Conservation (phyloP, 2,888 invertebrate species). For the Lamproptera curius region DNA sequence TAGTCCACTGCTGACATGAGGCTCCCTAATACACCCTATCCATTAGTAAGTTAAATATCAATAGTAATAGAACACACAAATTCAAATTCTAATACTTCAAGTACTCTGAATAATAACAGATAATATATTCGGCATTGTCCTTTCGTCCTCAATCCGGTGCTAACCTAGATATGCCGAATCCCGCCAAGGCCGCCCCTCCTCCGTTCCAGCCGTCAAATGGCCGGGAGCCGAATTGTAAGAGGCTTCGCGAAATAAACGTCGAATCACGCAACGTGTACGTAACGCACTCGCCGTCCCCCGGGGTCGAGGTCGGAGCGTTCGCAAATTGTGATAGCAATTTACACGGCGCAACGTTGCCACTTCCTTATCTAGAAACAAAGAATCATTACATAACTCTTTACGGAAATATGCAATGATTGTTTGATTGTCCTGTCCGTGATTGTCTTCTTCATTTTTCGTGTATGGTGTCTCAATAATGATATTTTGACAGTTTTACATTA, state of each 20-base stretch:
- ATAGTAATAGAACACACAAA: not conserved
- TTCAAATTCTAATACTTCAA: not conserved
- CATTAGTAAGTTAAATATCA: not conserved
- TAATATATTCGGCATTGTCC: constrained; percentile 23
- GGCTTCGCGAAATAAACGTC: not conserved
- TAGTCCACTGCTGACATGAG: too few species aligned
- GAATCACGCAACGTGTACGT: constrained; percentile 27
- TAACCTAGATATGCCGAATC: constrained; percentile 54
- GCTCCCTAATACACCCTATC: not conserved
- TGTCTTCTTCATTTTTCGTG: too few species aligned
- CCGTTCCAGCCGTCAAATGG: too few species aligned
- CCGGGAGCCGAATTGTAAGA: too few species aligned
- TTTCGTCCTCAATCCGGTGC: constrained; percentile 38
- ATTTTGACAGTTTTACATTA: too few species aligned
- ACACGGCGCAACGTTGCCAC: constrained; percentile 26
- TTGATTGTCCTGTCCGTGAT: too few species aligned
- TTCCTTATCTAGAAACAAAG: too few species aligned
- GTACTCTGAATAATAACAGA: not conserved
- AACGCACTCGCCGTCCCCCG: constrained; percentile 20
- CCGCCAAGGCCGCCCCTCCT: constrained; percentile 42
- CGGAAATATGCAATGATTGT: too few species aligned
- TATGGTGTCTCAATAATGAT: too few species aligned
- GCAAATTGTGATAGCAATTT: constrained; percentile 27
- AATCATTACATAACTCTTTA: too few species aligned
- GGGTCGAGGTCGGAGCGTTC: constrained; percentile 31